Evolutionary conservation across 2,888 invertebrate genomes (phyloP).

Genomic region (Pristionchus mayeri): DNA sequence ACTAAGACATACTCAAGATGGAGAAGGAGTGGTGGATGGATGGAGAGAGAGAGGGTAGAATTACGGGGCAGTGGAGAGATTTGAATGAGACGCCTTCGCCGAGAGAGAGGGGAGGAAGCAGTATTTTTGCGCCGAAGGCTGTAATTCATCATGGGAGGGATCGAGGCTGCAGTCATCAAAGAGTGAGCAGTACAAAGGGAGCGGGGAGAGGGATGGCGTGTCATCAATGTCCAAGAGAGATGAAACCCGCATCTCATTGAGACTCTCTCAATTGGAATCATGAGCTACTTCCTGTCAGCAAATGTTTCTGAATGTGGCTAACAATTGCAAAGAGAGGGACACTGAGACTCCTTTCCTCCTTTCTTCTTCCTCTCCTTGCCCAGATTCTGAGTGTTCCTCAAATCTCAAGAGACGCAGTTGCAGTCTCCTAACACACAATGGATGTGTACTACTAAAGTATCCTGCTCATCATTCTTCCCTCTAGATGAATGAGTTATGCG

Average conservation of each 20-base stretch:
- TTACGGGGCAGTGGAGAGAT: constrained; percentile 25
- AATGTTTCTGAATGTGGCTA: background rate
- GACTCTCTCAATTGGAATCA: background rate
- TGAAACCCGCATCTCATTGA: background rate
- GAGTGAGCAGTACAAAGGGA: background rate
- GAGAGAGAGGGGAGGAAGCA: background rate
- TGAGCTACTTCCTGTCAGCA: background rate
- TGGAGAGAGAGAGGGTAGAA: no score
- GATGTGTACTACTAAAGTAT: background rate
- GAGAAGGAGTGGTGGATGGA: background rate
- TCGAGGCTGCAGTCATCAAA: background rate
- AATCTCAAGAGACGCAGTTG: background rate
- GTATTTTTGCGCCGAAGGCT: background rate
- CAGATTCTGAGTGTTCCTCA: background rate
- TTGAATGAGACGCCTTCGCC: background rate
- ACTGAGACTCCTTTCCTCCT: background rate
- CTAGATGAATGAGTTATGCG: background rate
- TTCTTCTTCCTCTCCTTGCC: background rate
- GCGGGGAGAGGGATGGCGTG: background rate
- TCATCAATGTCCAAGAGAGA: background rate
- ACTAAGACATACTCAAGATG: constrained; percentile 23
- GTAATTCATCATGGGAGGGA: background rate
- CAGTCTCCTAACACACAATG: background rate
- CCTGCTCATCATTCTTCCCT: background rate
- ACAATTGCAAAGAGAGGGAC: no score